Conservation (phyloP, 1,140 invertebrate species). For the Aricia agestis region DNA sequence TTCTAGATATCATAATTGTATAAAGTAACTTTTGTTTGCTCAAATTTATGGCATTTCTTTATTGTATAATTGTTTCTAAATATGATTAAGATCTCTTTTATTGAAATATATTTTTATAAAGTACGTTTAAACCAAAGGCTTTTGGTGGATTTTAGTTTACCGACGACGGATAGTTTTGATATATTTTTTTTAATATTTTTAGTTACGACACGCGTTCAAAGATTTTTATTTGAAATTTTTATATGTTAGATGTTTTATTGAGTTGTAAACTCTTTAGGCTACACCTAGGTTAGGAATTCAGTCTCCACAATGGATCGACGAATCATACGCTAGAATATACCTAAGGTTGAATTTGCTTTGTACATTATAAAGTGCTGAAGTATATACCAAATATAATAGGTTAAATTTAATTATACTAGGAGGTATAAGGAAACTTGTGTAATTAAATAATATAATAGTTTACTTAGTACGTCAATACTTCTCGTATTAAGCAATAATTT, state of each 20-base stretch:
- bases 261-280: slow-evolving; percentile 59
- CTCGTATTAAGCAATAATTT: slow-evolving; percentile 33
- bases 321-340: slow-evolving; percentile 74
- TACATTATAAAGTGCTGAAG: slow-evolving; percentile 56
- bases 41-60: slow-evolving; percentile 73
- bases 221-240: slow-evolving; percentile 39
- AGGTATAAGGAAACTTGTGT: not conserved
- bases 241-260: slow-evolving; percentile 55
- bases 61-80: slow-evolving; percentile 47
- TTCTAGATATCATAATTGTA: not conserved
- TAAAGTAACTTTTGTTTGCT: slow-evolving; percentile 58
- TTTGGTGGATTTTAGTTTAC: slow-evolving; percentile 56
- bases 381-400: slow-evolving; percentile 61
- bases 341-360: slow-evolving; percentile 69
- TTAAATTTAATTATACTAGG: slow-evolving; percentile 13
- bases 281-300: slow-evolving; percentile 41
- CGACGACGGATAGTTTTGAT: slow-evolving; percentile 41
- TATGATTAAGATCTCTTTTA: slow-evolving; percentile 59
- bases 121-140: slow-evolving; percentile 40
- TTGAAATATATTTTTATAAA: slow-evolving; percentile 27
- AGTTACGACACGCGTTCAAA: slow-evolving; percentile 37
- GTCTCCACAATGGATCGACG: slow-evolving; percentile 58
- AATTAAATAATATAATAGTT: slow-evolving; percentile 12
- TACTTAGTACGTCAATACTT: slow-evolving; percentile 21
- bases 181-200: slow-evolving; percentile 37